These are phyloP conservation scores for Pseudopleuronectes americanus DNA, from an alignment of 2,797 vertebrate genomes.

Conservation along the genomic window DNA sequence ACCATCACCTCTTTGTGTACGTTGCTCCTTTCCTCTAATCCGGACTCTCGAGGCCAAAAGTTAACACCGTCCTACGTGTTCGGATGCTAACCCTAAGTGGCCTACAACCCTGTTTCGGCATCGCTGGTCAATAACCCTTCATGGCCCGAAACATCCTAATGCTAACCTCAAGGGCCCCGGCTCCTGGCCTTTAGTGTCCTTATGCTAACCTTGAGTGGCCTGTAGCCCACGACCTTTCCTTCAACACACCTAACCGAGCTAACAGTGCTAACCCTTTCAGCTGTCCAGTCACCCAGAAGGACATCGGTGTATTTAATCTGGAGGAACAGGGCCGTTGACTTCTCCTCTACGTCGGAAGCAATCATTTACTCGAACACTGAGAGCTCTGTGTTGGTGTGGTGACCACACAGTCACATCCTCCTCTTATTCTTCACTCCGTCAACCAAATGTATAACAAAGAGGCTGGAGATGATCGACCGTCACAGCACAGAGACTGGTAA, in stretches of 20 bases:
- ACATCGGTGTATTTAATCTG: conserved; percentile 68
- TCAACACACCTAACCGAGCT: conserved; percentile 68
- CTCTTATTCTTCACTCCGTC: conserved; percentile 55
- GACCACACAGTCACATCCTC: conserved; percentile 72
- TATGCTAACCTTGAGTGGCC: conserved; percentile 64
- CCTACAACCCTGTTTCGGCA: conserved; percentile 45
- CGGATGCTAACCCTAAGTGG: conserved; percentile 48
- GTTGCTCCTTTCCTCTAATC: conserved; percentile 51
- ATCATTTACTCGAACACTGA: conserved; percentile 75
- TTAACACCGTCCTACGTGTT: conserved; percentile 48
- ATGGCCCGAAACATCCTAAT: conserved; percentile 56
- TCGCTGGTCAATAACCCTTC: conserved; percentile 56
- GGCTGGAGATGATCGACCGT: not conserved
- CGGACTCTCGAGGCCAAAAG: conserved; percentile 65
- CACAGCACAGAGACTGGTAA: not conserved
- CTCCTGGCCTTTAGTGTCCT: conserved; percentile 50
- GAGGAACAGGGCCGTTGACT: conserved; percentile 56
- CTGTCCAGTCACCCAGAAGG: conserved; percentile 79
- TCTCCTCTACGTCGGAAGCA: conserved; percentile 73
- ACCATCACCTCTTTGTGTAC: conserved; percentile 25
- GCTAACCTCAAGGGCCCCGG: conserved; percentile 59
- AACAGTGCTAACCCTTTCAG: conserved; percentile 78
- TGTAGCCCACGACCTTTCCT: conserved; percentile 59
- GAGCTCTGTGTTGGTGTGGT: conserved; percentile 69
- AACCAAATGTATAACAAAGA: conserved; percentile 27